Conservation (phyloP, 2,797 vertebrate genomes). For the Silurus lanzhouensis region DNA sequence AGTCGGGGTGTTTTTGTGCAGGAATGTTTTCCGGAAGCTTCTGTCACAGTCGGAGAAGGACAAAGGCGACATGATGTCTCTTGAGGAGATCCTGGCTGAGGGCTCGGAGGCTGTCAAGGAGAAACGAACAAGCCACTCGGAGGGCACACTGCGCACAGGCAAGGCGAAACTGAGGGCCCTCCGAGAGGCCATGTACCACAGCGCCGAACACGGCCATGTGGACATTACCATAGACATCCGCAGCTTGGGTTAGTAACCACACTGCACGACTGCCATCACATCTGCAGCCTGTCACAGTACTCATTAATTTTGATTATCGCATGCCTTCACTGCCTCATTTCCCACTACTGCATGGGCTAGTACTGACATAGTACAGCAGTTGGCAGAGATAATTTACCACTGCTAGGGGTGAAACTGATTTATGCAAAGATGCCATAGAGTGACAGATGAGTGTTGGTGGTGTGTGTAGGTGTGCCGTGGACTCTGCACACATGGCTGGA, state of each 20-base stretch:
- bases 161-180: conserved; percentile 81
- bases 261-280: conserved; percentile 75
- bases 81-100: conserved; percentile 83
- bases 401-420: not conserved
- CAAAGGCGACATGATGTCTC: conserved; percentile 77
- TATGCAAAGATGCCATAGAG: not conserved
- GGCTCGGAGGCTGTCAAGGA: conserved; percentile 68
- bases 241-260: conserved; percentile 78
- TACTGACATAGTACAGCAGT: conserved; percentile 30
- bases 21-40: conserved; percentile 82
- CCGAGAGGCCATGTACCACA: conserved; percentile 86
- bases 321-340: conserved; percentile 81
- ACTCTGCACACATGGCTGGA: conserved; percentile 83
- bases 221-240: conserved; percentile 87
- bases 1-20: conserved; percentile 45
- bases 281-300: conserved; percentile 70
- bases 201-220: conserved; percentile 82
- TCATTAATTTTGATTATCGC: conserved; percentile 66
- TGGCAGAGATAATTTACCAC: not conserved
- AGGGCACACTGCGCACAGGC: conserved; percentile 75
- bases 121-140: conserved; percentile 69
- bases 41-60: conserved; percentile 78
- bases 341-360: conserved; percentile 57
- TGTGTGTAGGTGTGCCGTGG: conserved; percentile 77
- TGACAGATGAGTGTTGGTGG: conserved; percentile 8